A percentile compares a stretch with the other conserved stretches of the same genome.
These are phyloP conservation scores for Teleogryllus oceanicus DNA, from an alignment of 2,888 invertebrate species.

Conservation along the genomic window DNA sequence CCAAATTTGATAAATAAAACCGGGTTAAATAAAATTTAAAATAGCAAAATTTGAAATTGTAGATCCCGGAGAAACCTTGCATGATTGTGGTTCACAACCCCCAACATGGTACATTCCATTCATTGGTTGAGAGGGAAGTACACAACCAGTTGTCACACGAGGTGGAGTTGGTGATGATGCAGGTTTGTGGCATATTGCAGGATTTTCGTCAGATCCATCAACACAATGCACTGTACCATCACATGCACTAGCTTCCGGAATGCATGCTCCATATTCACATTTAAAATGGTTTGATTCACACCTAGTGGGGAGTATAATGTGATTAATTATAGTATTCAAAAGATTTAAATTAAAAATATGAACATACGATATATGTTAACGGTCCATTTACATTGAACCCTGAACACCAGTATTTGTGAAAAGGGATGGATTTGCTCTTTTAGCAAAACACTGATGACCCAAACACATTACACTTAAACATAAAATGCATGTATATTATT, in stretches of 20 bases:
- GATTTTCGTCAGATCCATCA: constrained; percentile 23
- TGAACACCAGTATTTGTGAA: no score
- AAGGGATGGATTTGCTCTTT: no score
- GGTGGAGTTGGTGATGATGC: constrained; percentile 19
- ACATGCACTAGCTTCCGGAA: constrained; percentile 5
- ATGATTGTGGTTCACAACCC: background rate
- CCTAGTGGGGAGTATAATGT: no score
- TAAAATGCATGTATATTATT: no score
- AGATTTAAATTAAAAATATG: no score
- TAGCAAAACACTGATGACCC: no score
- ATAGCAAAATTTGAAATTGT: background rate
- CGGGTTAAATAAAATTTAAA: background rate
- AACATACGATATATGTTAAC: no score
- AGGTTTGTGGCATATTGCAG: background rate
- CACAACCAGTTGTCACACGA: background rate
- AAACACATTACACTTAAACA: no score
- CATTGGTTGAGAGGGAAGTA: background rate
- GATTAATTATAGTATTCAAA: no score
- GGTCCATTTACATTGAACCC: no score
- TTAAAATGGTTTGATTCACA: no score
- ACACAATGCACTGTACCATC: constrained; percentile 19
- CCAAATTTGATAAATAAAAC: background rate
- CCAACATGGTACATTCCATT: background rate
- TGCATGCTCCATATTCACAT: constrained; percentile 23
- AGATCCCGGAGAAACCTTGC: background rate